A percentile compares a stretch with the other conserved stretches of the same genome.
phyloP scores from a whole-genome alignment of 2,888 invertebrate species.

The Cecidostiba fungosa region DNA sequence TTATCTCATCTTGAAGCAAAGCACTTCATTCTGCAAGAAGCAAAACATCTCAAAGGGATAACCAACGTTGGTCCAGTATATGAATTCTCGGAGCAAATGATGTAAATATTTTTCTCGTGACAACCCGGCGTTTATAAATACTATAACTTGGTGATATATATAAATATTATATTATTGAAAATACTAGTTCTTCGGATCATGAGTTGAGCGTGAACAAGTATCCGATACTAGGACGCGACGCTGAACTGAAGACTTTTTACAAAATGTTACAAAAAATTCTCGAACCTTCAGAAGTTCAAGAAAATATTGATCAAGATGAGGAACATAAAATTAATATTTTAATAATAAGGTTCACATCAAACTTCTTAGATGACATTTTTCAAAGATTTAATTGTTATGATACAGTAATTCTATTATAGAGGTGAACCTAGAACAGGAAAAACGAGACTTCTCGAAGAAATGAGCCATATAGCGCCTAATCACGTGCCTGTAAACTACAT shows the following conservation, averaged over 20 bases:
- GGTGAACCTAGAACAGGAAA: slow-evolving; percentile 84
- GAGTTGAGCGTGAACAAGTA: slow-evolving; percentile 72
- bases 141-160: neutral
- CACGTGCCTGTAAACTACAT: slow-evolving; percentile 77
- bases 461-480: slow-evolving; percentile 80
- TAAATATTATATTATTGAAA: neutral
- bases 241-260: slow-evolving; percentile 76
- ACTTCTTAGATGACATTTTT: too few species aligned
- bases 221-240: slow-evolving; percentile 82
- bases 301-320: slow-evolving; percentile 56
- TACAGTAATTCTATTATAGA: slow-evolving; percentile 70
- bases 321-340: slow-evolving; percentile 20
- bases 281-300: slow-evolving; percentile 50
- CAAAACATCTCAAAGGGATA: slow-evolving; percentile 84
- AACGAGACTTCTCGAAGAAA: slow-evolving; percentile 83
- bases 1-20: slow-evolving; percentile 84
- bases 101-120: slow-evolving; percentile 65
- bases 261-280: slow-evolving; percentile 67
- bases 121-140: neutral
- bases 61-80: slow-evolving; percentile 85
- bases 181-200: slow-evolving; percentile 59
- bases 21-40: slow-evolving; percentile 83
- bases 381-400: too few species aligned
- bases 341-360: slow-evolving; percentile 44
- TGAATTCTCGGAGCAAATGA: slow-evolving; percentile 81